These are phyloP conservation scores for Stramonita haemastoma DNA, from an alignment of 2,888 invertebrate species.

Conservation along the genomic window DNA sequence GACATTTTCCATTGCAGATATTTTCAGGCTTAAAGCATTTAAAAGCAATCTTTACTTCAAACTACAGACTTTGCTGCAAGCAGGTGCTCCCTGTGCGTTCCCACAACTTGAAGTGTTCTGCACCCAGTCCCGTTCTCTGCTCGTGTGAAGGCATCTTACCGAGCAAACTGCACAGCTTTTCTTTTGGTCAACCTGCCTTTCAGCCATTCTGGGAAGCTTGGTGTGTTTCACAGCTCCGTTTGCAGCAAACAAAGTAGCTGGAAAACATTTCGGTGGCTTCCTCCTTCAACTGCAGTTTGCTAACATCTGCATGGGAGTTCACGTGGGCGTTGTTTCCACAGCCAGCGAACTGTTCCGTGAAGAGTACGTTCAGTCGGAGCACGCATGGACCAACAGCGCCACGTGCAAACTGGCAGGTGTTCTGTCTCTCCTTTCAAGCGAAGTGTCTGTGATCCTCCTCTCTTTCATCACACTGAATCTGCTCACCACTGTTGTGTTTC, in stretches of 20 bases:
- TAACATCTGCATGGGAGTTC: background rate
- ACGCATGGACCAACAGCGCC: background rate
- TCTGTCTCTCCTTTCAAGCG: background rate
- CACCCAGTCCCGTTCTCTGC: background rate
- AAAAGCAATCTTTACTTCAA: background rate
- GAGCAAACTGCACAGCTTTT: background rate
- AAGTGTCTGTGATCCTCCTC: background rate
- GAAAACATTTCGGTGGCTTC: background rate
- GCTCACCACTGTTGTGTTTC: too few species aligned
- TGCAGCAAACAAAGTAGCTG: background rate
- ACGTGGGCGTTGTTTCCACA: background rate
- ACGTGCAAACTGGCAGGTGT: background rate
- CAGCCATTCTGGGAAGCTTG: background rate
- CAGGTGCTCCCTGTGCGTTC: background rate
- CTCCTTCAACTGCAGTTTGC: background rate
- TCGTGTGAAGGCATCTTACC: background rate
- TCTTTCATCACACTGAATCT: background rate
- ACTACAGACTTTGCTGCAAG: conserved; percentile 2
- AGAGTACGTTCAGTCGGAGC: background rate
- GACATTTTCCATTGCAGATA: background rate
- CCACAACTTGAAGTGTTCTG: background rate
- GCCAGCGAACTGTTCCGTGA: background rate
- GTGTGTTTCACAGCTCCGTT: background rate
- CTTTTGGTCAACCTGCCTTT: background rate
- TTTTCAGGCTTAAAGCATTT: background rate